Evolutionary conservation across 2,888 invertebrate genomes (phyloP), one percentile per base, ranked within the genome.

Genomic region (Listrodromus nycthemerus): DNA sequence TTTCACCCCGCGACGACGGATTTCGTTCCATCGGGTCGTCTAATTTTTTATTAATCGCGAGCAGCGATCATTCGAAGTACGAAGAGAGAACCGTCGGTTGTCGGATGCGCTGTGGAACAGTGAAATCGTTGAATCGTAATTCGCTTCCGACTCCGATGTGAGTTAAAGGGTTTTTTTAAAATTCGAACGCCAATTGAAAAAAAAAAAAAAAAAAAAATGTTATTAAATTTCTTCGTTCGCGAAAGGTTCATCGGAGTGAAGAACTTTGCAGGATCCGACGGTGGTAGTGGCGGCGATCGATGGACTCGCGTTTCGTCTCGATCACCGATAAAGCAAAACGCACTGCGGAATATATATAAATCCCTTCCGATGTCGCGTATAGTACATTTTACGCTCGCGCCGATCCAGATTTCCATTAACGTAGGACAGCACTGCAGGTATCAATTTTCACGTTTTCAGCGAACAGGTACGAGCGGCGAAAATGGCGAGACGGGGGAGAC

Each of bases 381-480:
- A 70, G 3, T 74, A 63, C 45, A 30, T 80, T 66, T 52, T 61
- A 33, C 63, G 41, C 30, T 76, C 48, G 58, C 61, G 58, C 66
- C 70, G 77, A 77, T 83, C 76, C 69, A 73, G 65, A 71, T 82
- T 88, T 87, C 85, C 86, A 88, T 88, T 89, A 87, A 78, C 80
- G 82, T 61, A 80, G 80, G 63, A 81, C 50, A 69, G 65, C 50
- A 66, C 52, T 66, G 83, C 76, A 80, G 83, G 85, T 85, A 88
- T 89, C 87, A 87, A 89, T 89, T 85, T 74, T 85, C 78, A 75
- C 76, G 71, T 33, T 76, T 77, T 41, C 80, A 77, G 71, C 66
- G 74, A 65, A 73, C 69, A 61, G 73, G 58, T 41, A 27, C 19
- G 48, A 58, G 69, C 74, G 74, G 73, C 69, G 77, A 81, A 75